Conservation (phyloP, 2,797 vertebrate genomes). For the Gila robusta region DNA sequence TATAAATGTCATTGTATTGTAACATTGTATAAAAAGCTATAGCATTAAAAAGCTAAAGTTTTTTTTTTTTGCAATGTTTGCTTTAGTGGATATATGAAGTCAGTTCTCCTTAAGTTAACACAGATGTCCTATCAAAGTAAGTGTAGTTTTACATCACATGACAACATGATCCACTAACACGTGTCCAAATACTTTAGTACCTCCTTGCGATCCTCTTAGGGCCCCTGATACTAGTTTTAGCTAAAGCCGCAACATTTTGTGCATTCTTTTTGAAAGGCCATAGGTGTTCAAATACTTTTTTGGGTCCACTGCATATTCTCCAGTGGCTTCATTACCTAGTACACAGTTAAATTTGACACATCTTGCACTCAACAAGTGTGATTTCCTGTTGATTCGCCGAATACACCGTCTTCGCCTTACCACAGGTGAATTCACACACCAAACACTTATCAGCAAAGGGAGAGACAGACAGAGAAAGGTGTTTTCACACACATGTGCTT, state of each 20-base stretch:
- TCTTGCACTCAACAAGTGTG: constrained; percentile 17
- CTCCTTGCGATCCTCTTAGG: background rate
- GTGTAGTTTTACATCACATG: background rate
- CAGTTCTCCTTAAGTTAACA: background rate
- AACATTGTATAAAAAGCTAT: background rate
- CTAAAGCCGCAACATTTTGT: background rate
- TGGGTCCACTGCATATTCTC: background rate
- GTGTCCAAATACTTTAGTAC: background rate
- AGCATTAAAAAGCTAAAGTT: no score
- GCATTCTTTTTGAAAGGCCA: background rate
- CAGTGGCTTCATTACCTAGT: background rate
- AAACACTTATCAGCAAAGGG: constrained; percentile 42
- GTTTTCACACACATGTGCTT: constrained; percentile 40
- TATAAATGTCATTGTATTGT: background rate
- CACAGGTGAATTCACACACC: constrained; percentile 49
- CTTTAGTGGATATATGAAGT: background rate
- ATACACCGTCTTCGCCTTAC: background rate
- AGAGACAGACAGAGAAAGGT: constrained; percentile 36
- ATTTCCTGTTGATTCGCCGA: constrained; percentile 1
- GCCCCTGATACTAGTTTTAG: background rate
- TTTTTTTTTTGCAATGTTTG: background rate
- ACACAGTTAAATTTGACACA: background rate
- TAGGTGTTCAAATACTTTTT: background rate
- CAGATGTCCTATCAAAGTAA: background rate
- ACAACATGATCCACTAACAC: background rate